Evolutionary conservation across 92 coral and sea anemone genomes (phyloP), one percentile per base, ranked within the genome.

Genomic region (Palythoa grandis): DNA sequence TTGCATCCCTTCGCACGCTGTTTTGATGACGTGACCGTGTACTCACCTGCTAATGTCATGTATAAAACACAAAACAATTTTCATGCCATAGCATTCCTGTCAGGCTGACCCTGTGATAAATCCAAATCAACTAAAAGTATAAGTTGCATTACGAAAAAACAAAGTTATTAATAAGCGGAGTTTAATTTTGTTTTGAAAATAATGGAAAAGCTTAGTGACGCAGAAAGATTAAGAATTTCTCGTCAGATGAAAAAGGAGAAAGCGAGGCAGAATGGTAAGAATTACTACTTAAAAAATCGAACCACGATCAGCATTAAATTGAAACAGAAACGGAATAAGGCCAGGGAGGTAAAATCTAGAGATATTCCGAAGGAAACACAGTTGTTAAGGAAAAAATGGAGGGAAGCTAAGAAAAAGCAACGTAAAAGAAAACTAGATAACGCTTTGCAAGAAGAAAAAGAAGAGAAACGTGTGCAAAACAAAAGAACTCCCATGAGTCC

Each of bases 201-300:
- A 40, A 19, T 43, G 58, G 57, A 43, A 40, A 73, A 73, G 23
- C 14, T 38, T 19, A 43, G 77, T 15, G 76, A 38, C 76, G 53
- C 76, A 14, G 76, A 72, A 39, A 72, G 52, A 14, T 72, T 72
- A 72, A 39, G 76, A 72, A 39, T 37, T 72, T 39, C 76, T 72
- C 23, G 52, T 70, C 65, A 57, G 65, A 57, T 70, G 52, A 70
- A 70, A 37, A 70, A 70, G 76, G 60, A 74, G 58, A 74, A 50
- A 74, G 39, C 78, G 61, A 74, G 78, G 78, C 78, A 74, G 39
- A 74, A 76, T 14, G 22, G 65, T 52, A 76, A 76, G 11, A 76
- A 11, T 76, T 52, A 76, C 65, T 52, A 76, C 22, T 3, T 52
- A 11, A 76, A 52, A 19, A 52, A 52, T 50, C 80, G 65, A 53